Evolutionary conservation across 2,797 vertebrate genomes (phyloP).

Genomic region (Scolopax rusticola): DNA sequence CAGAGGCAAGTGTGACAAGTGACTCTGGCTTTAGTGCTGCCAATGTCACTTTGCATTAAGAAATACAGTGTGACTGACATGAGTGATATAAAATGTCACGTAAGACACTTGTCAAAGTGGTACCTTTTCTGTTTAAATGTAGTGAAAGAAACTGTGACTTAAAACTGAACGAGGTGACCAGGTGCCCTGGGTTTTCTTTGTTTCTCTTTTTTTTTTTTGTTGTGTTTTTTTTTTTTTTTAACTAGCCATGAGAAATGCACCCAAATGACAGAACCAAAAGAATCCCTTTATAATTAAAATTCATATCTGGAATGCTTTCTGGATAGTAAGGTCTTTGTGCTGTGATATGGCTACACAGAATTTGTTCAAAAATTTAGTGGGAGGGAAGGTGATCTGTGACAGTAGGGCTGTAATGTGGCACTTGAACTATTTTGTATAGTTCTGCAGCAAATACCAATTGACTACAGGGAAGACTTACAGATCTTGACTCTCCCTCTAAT

Average conservation of each 20-base stretch:
- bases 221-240: background rate
- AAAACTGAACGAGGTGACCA: background rate
- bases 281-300: background rate
- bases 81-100: conserved; percentile 56
- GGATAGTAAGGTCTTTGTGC: background rate
- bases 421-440: background rate
- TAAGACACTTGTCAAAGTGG: conserved; percentile 16
- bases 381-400: background rate
- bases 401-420: background rate
- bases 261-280: background rate
- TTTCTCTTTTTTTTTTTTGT: too few relatives aligned
- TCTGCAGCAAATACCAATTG: background rate
- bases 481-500: background rate
- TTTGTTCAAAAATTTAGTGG: background rate
- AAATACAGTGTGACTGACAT: conserved; percentile 36
- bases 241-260: background rate
- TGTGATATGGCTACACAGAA: background rate
- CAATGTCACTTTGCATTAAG: conserved; percentile 54
- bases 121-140: conserved; percentile 23
- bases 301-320: background rate
- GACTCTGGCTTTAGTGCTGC: conserved; percentile 34
- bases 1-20: conserved; percentile 8
- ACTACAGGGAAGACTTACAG: background rate
- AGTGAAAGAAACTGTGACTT: background rate
- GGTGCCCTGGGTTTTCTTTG: background rate